These are phyloP conservation scores for Athetis lepigone DNA, from an alignment of 2,888 invertebrate species.

Conservation along the genomic window DNA sequence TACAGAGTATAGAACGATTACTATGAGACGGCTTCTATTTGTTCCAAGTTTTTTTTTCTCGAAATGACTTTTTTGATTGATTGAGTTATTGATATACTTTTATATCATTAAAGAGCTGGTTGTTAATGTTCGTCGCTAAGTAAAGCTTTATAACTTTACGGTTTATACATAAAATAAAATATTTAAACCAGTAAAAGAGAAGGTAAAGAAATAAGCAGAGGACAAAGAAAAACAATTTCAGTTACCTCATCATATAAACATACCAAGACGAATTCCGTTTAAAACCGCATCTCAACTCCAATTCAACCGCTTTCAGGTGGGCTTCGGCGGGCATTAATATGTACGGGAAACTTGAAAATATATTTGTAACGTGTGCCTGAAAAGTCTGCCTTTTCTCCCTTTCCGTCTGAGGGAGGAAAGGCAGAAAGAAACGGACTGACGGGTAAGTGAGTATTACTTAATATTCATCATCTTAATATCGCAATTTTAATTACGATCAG, in stretches of 20 bases:
- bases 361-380: constrained; percentile 1
- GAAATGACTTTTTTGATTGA: too few relatives aligned
- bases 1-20: too few relatives aligned
- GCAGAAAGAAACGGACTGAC: not conserved
- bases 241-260: constrained; percentile 12
- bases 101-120: too few relatives aligned
- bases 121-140: too few relatives aligned
- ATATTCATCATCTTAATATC: too few relatives aligned
- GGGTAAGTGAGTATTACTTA: not conserved
- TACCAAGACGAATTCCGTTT: constrained; percentile 14
- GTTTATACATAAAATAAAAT: too few relatives aligned
- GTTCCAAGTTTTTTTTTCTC: not conserved
- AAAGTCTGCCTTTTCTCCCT: not conserved
- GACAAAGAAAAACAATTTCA: constrained; percentile 2
- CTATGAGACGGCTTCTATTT: not conserved
- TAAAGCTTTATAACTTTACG: too few relatives aligned
- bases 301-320: constrained; percentile 20
- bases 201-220: too few relatives aligned
- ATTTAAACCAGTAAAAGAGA: too few relatives aligned
- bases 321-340: constrained; percentile 41
- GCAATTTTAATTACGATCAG: too few relatives aligned
- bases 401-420: not conserved
- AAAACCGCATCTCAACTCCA: constrained; percentile 21
- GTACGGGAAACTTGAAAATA: constrained; percentile 35
- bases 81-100: too few relatives aligned